Base-by-base conservation (phyloP, 1,140 invertebrate species). In the Aphidius gifuensis region DNA sequence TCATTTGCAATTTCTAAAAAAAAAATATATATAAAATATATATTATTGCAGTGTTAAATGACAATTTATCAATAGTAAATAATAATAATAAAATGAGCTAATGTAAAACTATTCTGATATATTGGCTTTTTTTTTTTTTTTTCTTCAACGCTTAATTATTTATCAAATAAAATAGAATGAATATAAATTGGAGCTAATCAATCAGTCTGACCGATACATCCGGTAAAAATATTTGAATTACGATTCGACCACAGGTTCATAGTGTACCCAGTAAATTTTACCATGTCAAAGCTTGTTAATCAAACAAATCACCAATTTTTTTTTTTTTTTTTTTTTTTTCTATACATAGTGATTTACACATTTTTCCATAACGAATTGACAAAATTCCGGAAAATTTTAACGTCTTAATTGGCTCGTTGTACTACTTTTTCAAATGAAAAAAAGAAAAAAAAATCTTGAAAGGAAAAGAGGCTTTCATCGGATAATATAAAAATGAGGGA, bases 361-460 rank as follows among this genome's bases (percentile, higher is more conserved):
- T 1, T 16, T 32, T 32, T 32, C 23, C 23, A 32, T 32, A 32
- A 32, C 23, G 23, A 32, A 9, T 21, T 49, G 47, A n/a, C 47
- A n/a, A 49, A 7, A 43, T 43, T 11, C 44, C 8, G 46, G 32
- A 9, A 62, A 56, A 62, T 62, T 62, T 57, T 62, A 32, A 51
- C 47, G 32, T 48, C 53, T 62, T 62, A 62, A 62, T 62, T 62
- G 48, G 44, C 46, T 59, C 46, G 7, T 8, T 9, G 16, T 9
- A 59, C 39, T 47, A 32, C 38, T 40, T 59, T 49, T 11, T 9
- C 4, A 40, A 0, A 59, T 5, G 6, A 58, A 43, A 38, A 8
- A 7, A 44, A 45, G 32, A 58, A 49, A 50, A 59, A 59, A 59
- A 49, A 5, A 23, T 21, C 5, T 32, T 49, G 54, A 43, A 40